phyloP scores from a whole-genome alignment of 1,140 invertebrate species.

The Drosophila equinoxialis region DNA sequence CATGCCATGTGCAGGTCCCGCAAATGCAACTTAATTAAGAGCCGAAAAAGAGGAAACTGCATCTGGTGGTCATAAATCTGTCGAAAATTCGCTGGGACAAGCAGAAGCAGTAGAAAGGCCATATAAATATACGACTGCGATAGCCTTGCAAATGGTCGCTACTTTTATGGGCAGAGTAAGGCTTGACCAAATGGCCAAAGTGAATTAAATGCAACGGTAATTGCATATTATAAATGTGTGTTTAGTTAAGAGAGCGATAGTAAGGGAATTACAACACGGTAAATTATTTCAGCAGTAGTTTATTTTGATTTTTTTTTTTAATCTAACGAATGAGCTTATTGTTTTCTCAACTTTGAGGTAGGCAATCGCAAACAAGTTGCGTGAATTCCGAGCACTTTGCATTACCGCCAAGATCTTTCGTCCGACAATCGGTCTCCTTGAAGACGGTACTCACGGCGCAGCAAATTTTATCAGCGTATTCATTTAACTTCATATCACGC shows the following conservation, averaged over 20 bases:
- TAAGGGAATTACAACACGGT: slow-evolving; percentile 36
- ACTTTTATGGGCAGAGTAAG: slow-evolving; percentile 54
- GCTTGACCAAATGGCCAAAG: slow-evolving; percentile 32
- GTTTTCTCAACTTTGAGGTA: not conserved
- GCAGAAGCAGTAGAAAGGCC: slow-evolving; percentile 36
- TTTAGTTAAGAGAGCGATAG: slow-evolving; percentile 49
- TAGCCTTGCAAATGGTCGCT: slow-evolving; percentile 51
- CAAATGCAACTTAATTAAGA: slow-evolving; percentile 71
- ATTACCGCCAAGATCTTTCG: slow-evolving; percentile 47
- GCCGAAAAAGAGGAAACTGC: slow-evolving; percentile 56
- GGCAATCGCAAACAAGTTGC: slow-evolving; percentile 42
- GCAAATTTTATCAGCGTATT: slow-evolving; percentile 27
- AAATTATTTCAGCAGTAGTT: not conserved
- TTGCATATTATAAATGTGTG: slow-evolving; percentile 65
- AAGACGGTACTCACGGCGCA: slow-evolving; percentile 43
- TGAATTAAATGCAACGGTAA: slow-evolving; percentile 68
- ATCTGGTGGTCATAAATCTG: slow-evolving; percentile 72
- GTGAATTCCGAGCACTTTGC: slow-evolving; percentile 59
- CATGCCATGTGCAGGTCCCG: slow-evolving; percentile 47
- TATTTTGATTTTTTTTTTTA: not conserved
- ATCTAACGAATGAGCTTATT: not conserved
- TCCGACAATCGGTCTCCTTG: slow-evolving; percentile 53
- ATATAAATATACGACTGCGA: slow-evolving; percentile 74
- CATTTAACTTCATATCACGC: slow-evolving; percentile 19
- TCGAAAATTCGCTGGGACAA: slow-evolving; percentile 61